phyloP scores from a whole-genome alignment of 1,140 invertebrate genomes.

The Paraescarpia echinospica region DNA sequence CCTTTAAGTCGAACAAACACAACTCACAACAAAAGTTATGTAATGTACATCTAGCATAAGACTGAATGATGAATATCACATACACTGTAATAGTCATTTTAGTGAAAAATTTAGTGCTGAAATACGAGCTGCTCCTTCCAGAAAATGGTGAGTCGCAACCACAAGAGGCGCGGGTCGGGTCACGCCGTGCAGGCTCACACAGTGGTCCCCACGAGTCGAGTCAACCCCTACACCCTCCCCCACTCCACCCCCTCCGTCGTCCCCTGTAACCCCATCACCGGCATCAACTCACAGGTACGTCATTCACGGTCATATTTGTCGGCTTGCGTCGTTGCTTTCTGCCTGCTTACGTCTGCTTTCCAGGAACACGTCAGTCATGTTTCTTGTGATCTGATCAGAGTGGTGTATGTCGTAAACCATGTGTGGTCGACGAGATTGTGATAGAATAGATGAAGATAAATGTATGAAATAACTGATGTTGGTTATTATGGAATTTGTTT shows the following conservation, averaged over 20 bases:
- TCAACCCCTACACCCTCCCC: not conserved
- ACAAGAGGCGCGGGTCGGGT: slow-evolving; percentile 17
- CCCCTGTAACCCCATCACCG: not conserved
- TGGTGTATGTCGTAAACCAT: not conserved
- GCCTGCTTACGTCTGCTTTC: not conserved
- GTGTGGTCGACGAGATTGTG: not conserved
- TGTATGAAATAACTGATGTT: no score
- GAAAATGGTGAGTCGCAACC: slow-evolving; percentile 21
- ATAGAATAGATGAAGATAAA: not conserved
- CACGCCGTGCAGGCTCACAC: not conserved
- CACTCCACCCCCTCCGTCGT: not conserved
- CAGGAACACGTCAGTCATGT: not conserved
- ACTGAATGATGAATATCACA: not conserved
- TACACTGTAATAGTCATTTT: no score
- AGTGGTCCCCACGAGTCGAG: not conserved
- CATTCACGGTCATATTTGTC: not conserved
- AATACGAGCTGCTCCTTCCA: not conserved
- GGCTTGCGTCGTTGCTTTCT: not conserved
- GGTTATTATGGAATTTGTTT: no score
- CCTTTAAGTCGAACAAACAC: no score
- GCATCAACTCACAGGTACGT: not conserved
- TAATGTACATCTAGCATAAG: no score
- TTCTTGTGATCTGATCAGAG: not conserved
- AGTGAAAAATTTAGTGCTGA: not conserved
- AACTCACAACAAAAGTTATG: no score